Evolutionary conservation across 1,140 invertebrate genomes (phyloP).

Genomic region (Helicorthomorpha holstii): DNA sequence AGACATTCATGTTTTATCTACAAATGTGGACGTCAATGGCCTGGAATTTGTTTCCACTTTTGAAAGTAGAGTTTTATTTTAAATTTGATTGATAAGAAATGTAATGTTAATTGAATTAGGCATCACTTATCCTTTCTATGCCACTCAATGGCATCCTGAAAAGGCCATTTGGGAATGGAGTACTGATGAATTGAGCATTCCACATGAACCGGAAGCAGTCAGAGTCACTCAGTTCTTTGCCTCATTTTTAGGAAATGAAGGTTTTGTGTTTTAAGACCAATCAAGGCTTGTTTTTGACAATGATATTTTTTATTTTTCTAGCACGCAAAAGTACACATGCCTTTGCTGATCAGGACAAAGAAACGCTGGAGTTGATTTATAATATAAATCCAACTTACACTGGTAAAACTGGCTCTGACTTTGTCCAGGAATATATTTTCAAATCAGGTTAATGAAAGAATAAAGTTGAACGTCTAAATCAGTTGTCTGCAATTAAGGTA

Average conservation of each 20-base stretch:
- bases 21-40: slow-evolving; percentile 45
- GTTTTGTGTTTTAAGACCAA: no score
- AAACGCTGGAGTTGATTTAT: slow-evolving; percentile 20
- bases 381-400: slow-evolving; percentile 20
- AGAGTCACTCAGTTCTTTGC: slow-evolving; percentile 55
- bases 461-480: no score
- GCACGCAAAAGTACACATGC: slow-evolving; percentile 22
- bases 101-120: no score
- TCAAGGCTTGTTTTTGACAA: not conserved
- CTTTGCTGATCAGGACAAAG: slow-evolving; percentile 17
- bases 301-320: slow-evolving; percentile 10
- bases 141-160: slow-evolving; percentile 78
- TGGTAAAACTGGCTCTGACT: slow-evolving; percentile 13
- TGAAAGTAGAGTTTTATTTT: no score
- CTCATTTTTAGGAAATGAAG: slow-evolving; percentile 62
- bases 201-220: slow-evolving; percentile 44
- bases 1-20: slow-evolving; percentile 34
- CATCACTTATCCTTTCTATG: slow-evolving; percentile 72
- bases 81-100: no score
- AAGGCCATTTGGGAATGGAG: slow-evolving; percentile 66
- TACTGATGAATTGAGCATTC: slow-evolving; percentile 32
- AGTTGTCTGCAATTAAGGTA: no score
- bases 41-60: slow-evolving; percentile 44
- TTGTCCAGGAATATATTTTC: slow-evolving; percentile 20
- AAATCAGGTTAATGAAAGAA: slow-evolving; percentile 1